A percentile compares a stretch with the other conserved stretches of the same genome.
Conservation (phyloP, 2,113 vertebrate genomes). For the Panthera tigris region DNA sequence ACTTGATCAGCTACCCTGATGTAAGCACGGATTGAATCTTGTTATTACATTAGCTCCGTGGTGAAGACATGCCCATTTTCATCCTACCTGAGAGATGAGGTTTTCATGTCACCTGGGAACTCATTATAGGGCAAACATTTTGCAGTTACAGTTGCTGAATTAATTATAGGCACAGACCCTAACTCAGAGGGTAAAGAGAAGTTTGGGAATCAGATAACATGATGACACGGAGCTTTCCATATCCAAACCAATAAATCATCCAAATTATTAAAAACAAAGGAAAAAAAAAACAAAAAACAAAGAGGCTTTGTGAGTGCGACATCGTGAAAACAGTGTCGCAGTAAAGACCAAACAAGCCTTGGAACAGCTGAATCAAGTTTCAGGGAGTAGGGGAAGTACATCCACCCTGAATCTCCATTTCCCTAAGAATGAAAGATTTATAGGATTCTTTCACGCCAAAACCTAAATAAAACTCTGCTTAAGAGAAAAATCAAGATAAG, state of each 20-base stretch:
- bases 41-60: constrained; percentile 24
- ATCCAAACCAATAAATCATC: constrained; percentile 65
- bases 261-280: constrained; percentile 63
- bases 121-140: constrained; percentile 79
- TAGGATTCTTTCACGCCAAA: constrained; percentile 4
- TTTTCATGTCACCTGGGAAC: constrained; percentile 75
- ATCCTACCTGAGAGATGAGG: constrained; percentile 61
- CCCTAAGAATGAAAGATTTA: constrained; percentile 57
- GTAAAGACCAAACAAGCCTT: constrained; percentile 42
- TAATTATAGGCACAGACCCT: constrained; percentile 70
- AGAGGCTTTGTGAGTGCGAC: constrained; percentile 44
- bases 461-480: constrained; percentile 61
- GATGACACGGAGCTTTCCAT: constrained; percentile 62
- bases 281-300: constrained; percentile 25
- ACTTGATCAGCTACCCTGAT: constrained; percentile 60
- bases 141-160: constrained; percentile 75
- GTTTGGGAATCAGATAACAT: constrained; percentile 40
- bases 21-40: constrained; percentile 9
- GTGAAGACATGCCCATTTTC: constrained; percentile 59
- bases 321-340: constrained; percentile 45
- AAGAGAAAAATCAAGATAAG: constrained; percentile 6
- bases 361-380: not conserved
- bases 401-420: constrained; percentile 11
- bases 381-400: not conserved
- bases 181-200: constrained; percentile 60